phyloP scores from a whole-genome alignment of 2,113 vertebrate species.

The Pitta sordida region DNA sequence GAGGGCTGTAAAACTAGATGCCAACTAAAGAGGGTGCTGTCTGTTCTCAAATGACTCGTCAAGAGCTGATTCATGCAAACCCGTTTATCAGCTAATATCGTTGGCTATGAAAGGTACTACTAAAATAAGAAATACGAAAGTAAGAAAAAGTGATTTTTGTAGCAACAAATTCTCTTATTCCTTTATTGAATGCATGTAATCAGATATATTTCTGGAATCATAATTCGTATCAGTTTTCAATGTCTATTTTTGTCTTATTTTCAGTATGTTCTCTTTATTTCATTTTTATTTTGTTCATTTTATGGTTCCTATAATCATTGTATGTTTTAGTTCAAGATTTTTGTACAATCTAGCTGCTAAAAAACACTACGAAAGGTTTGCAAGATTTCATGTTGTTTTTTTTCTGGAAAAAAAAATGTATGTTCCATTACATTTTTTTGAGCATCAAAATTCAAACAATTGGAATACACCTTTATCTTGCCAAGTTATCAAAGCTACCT shows the following conservation, averaged over 20 bases:
- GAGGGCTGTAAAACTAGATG: neutral
- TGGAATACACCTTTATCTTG: neutral
- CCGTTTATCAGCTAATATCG: neutral
- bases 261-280: neutral
- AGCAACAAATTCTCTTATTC: neutral
- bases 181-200: neutral
- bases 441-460: neutral
- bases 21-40: neutral
- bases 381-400: neutral
- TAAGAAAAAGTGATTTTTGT: neutral
- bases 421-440: neutral
- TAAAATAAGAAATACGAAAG: neutral
- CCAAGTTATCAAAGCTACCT: neutral
- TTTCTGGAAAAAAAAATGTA: neutral
- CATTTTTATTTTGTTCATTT: neutral
- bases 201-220: neutral
- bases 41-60: neutral
- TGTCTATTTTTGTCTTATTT: neutral
- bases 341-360: neutral
- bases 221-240: neutral
- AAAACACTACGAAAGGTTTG: neutral
- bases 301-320: neutral
- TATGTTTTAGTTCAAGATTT: neutral
- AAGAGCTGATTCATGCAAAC: neutral
- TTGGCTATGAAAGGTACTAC: neutral